A percentile compares a stretch with the other conserved stretches of the same genome.
Evolutionary conservation across 2,888 invertebrate genomes (phyloP).

Genomic region (Prenolepis imparis): DNA sequence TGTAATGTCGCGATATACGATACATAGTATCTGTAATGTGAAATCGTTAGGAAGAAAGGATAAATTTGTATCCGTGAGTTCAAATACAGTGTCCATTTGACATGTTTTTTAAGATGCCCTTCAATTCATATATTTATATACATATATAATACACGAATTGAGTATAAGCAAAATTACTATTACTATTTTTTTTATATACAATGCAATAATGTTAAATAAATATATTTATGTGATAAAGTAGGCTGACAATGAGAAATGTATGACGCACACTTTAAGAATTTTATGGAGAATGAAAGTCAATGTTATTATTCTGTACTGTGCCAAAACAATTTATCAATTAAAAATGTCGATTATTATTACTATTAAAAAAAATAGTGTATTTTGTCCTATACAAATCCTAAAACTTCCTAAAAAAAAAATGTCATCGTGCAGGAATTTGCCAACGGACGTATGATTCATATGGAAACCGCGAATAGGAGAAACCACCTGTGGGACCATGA

Average conservation of each 20-base stretch:
- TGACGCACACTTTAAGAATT: constrained; percentile 41
- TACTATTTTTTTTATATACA: constrained; percentile 36
- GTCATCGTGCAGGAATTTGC: constrained; percentile 63
- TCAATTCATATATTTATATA: not conserved
- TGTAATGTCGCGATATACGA: constrained; percentile 10
- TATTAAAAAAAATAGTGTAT: not conserved
- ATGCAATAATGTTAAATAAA: constrained; percentile 41
- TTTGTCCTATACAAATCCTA: not conserved
- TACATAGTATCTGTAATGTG: not conserved
- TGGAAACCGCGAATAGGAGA: constrained; percentile 59
- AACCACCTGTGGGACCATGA: constrained; percentile 47
- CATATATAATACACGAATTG: constrained; percentile 8
- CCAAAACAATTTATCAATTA: constrained; percentile 79
- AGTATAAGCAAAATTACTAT: constrained; percentile 36
- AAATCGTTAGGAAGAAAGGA: not conserved
- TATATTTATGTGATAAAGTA: constrained; percentile 50
- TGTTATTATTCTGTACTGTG: constrained; percentile 80
- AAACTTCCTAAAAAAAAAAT: constrained; percentile 28
- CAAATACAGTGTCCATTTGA: not conserved
- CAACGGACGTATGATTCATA: constrained; percentile 72
- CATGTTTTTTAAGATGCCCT: not conserved
- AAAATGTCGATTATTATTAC: constrained; percentile 55
- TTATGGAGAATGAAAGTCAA: constrained; percentile 61
- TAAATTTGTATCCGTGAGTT: not conserved
- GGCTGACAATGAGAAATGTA: constrained; percentile 33